These are phyloP conservation scores for Phania funesta DNA, from an alignment of 2,888 invertebrate genomes.

Conservation along the genomic window DNA sequence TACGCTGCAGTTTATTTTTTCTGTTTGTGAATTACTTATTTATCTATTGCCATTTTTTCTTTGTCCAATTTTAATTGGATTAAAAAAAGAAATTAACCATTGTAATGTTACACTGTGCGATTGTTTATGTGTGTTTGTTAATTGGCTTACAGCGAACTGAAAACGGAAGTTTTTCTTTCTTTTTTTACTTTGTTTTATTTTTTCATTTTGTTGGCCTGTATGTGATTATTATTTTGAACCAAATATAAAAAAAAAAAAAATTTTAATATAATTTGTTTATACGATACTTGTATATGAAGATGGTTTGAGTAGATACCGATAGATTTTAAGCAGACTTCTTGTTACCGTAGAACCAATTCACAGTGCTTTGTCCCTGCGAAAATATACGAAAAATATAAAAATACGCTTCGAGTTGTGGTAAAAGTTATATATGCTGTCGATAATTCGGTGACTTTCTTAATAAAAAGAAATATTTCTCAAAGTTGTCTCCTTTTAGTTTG, in stretches of 20 bases:
- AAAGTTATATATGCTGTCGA: no score
- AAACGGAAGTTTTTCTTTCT: constrained; percentile 42
- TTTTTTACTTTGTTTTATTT: background rate
- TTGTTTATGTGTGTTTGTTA: constrained; percentile 26
- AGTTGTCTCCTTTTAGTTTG: no score
- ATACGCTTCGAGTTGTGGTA: no score
- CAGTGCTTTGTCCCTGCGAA: no score
- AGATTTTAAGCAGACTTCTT: no score
- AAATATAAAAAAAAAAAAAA: constrained; percentile 29
- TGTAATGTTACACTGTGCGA: constrained; percentile 38
- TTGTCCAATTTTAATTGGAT: constrained; percentile 55
- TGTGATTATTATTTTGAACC: constrained; percentile 1
- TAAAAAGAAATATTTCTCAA: no score
- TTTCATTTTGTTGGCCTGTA: background rate
- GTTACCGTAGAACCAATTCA: no score
- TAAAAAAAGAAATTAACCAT: constrained; percentile 53
- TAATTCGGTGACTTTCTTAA: no score
- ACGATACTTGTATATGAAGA: background rate
- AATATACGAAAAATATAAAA: no score
- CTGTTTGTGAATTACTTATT: background rate
- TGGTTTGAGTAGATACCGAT: no score
- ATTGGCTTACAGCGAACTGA: constrained; percentile 61
- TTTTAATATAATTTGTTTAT: constrained; percentile 7
- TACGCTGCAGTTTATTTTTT: background rate
- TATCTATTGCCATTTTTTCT: background rate